Percentiles rank a stretch among this genome's conserved stretches.
phyloP scores from a whole-genome alignment of 2,888 invertebrate species.

The Drepanosiphum platanoidis region DNA sequence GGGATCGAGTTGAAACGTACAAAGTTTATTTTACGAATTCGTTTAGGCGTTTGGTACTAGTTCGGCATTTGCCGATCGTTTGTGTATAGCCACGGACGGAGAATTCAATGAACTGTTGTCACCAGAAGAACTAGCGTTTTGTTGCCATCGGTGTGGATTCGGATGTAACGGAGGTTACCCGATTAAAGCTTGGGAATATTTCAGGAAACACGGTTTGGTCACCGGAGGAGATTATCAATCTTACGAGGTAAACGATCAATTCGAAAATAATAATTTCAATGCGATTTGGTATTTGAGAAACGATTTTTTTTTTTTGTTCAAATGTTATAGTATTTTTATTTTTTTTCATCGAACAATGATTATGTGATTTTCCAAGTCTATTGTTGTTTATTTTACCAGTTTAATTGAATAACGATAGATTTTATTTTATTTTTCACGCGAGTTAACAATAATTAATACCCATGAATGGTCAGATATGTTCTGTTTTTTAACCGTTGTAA shows the following conservation, averaged over 20 bases:
- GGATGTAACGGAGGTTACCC: slow-evolving; percentile 87
- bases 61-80: slow-evolving; percentile 50
- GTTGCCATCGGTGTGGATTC: slow-evolving; percentile 69
- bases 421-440: no score
- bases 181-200: slow-evolving; percentile 76
- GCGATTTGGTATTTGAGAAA: no score
- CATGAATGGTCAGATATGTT: no score
- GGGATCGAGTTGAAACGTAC: neutral
- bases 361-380: no score
- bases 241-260: slow-evolving; percentile 69
- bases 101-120: slow-evolving; percentile 28
- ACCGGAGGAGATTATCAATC: slow-evolving; percentile 76
- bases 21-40: neutral
- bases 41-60: slow-evolving; percentile 34
- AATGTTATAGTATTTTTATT: no score
- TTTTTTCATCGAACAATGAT: no score
- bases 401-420: no score
- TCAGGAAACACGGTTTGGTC: slow-evolving; percentile 27
- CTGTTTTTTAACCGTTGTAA: no score
- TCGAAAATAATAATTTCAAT: no score
- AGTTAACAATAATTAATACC: no score
- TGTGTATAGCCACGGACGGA: slow-evolving; percentile 45
- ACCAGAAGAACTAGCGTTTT: slow-evolving; percentile 15
- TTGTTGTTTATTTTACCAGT: no score
- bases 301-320: no score